phyloP scores from a whole-genome alignment of 2,797 vertebrate species.

The Typhlichthys subterraneus region DNA sequence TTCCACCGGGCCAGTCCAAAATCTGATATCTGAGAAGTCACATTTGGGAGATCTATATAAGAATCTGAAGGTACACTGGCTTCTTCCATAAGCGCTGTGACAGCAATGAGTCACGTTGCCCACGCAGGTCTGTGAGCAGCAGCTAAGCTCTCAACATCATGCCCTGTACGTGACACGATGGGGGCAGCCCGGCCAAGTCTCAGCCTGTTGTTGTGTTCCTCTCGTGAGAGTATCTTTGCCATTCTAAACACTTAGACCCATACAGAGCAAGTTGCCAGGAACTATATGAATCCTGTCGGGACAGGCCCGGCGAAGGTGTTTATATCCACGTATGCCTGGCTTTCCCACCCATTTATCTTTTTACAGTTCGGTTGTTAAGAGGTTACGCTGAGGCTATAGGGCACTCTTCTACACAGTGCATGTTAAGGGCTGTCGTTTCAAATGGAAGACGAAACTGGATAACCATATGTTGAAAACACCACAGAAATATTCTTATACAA shows the following conservation, averaged over 20 bases:
- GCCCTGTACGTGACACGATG: conserved; percentile 49
- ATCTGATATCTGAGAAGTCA: conserved; percentile 87
- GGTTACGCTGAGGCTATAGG: conserved; percentile 41
- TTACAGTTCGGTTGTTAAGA: conserved; percentile 48
- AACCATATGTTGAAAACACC: conserved; percentile 4
- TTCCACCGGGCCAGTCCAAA: conserved; percentile 97
- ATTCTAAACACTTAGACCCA: conserved; percentile 23
- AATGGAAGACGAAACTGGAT: conserved; percentile 27
- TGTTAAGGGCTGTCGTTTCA: conserved; percentile 33
- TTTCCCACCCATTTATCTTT: conserved; percentile 70
- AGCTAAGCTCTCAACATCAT: conserved; percentile 55
- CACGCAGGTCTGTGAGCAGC: conserved; percentile 33
- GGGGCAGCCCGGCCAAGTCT: conserved; percentile 60
- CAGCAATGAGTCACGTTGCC: conserved; percentile 56
- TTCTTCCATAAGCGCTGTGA: conserved; percentile 25
- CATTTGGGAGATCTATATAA: conserved; percentile 10
- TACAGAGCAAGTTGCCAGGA: conserved; percentile 54
- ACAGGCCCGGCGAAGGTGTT: conserved; percentile 76
- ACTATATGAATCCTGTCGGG: conserved; percentile 67
- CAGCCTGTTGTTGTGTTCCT: conserved; percentile 50
- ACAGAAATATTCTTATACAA: conserved; percentile 15
- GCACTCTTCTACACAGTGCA: conserved; percentile 54
- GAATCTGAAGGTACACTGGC: conserved; percentile 8
- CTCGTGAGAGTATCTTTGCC: conserved; percentile 53
- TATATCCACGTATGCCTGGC: conserved; percentile 73